Evolutionary conservation across 2,113 vertebrate species (phyloP).

Genomic region (Penelope pileata): DNA sequence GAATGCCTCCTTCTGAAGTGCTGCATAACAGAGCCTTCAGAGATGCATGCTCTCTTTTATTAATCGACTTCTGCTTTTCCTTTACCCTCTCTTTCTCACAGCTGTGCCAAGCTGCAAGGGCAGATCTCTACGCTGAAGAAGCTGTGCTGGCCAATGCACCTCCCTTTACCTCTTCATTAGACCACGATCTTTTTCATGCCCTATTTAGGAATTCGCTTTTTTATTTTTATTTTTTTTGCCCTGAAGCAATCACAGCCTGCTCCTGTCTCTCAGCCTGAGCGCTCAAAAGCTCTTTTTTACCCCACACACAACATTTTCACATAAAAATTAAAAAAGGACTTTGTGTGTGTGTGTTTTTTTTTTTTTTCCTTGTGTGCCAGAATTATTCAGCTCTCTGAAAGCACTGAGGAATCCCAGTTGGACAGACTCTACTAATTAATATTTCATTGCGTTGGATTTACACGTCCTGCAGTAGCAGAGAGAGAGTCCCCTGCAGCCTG

Average conservation of each 20-base stretch:
- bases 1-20: not conserved
- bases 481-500: not conserved
- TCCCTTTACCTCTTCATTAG: not conserved
- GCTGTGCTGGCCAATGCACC: not conserved
- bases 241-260: not conserved
- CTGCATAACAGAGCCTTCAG: not conserved
- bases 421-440: conserved; percentile 52
- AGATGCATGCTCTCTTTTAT: not conserved
- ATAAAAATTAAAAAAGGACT: not conserved
- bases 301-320: not conserved
- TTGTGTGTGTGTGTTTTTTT: not conserved
- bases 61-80: not conserved
- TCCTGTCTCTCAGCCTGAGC: not conserved
- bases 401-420: conserved; percentile 2
- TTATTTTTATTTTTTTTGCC: not conserved
- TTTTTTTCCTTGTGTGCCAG: not conserved
- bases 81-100: not conserved
- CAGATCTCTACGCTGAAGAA: not conserved
- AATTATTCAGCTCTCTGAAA: conserved; percentile 10
- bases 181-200: rapidly evolving
- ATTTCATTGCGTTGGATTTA: conserved; percentile 57
- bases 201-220: not conserved
- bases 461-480: not conserved
- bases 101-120: not conserved
- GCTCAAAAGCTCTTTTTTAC: not conserved